Base-by-base conservation (phyloP, 1,140 invertebrate genomes). In the Neoseiulus cucumeris region DNA sequence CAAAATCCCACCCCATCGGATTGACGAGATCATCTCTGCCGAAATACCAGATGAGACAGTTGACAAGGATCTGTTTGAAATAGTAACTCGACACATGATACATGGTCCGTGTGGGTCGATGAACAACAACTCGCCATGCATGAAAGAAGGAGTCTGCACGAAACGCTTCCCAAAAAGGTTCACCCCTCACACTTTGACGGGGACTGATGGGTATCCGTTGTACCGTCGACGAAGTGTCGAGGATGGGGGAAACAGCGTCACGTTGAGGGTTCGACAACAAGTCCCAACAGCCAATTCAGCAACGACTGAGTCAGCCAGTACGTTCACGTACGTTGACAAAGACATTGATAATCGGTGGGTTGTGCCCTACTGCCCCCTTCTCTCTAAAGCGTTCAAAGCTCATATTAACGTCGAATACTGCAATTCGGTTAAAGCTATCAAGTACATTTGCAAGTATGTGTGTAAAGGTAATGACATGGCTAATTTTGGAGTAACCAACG, bases 351-450 rank as follows among this genome's bases (percentile, higher is more conserved):
- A 72, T 44, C 28, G 51, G 6, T 73, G 64, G 70, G 66, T 73
- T 2, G 68, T 70, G 5, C 72, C 74, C 42, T 71, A 74, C 33
- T 67, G 73, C 14, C 64, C 73, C 2, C 42, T 73, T 7, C 67
- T 65, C 65, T 64, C 66, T 9, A 65, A 28, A 47, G 69, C 67
- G 9, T 69, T 68, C 18, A 66, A 70, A 12, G 64, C 73, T 47
- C 71, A 70, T 33, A 20, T 66, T 2, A 25, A 69, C 25, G 75
- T 79, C 17, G 76, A 80, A 71, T 75, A 72, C 68, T 80, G 76
- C 70, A 74, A 74, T 71, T 77, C 77, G 14, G 74, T 80, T 42
- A 80, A 78, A 70, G 73, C 73, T 33, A 77, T 80, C 25, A 78
- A 79, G 71, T 80, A 80, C 68, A 42, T 71, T 42, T 71, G 66